phyloP scores from a whole-genome alignment of 2,888 invertebrate genomes.

The Xylota segnis region DNA sequence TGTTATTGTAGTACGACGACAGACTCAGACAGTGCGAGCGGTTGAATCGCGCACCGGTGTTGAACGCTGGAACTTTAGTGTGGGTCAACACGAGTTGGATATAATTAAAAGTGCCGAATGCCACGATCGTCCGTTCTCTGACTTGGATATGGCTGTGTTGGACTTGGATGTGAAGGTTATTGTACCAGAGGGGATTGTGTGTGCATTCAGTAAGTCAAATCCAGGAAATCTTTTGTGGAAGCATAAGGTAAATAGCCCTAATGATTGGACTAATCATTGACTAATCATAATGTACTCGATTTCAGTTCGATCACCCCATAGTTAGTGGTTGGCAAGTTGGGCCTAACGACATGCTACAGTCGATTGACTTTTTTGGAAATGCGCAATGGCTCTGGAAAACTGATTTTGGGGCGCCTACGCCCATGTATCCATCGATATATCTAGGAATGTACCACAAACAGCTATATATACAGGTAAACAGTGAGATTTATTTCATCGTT shows the following conservation, averaged over 20 bases:
- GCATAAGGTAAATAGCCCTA: conserved; percentile 87
- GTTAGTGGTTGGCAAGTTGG: conserved; percentile 94
- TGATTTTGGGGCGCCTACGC: conserved; percentile 82
- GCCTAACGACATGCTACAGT: conserved; percentile 87
- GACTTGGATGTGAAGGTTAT: conserved; percentile 88
- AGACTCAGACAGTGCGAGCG: conserved; percentile 95
- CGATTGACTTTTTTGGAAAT: conserved; percentile 90
- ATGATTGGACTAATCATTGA: not conserved
- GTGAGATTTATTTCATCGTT: not conserved
- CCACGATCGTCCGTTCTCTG: conserved; percentile 80
- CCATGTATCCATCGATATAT: conserved; percentile 89
- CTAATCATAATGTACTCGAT: conserved; percentile 54
- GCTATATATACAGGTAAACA: conserved; percentile 85
- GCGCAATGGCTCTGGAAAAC: conserved; percentile 85
- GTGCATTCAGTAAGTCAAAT: conserved; percentile 87
- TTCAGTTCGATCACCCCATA: conserved; percentile 92
- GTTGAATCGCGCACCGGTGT: conserved; percentile 93
- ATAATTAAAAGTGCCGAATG: conserved; percentile 86
- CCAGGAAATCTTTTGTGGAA: conserved; percentile 89
- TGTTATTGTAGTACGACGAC: conserved; percentile 92
- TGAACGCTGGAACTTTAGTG: conserved; percentile 98
- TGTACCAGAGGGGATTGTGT: conserved; percentile 90
- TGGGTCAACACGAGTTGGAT: conserved; percentile 93
- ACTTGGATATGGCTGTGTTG: conserved; percentile 81
- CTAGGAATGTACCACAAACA: conserved; percentile 93